Conservation (phyloP, 2,888 invertebrate genomes). For the Mactromeris polynyma region DNA sequence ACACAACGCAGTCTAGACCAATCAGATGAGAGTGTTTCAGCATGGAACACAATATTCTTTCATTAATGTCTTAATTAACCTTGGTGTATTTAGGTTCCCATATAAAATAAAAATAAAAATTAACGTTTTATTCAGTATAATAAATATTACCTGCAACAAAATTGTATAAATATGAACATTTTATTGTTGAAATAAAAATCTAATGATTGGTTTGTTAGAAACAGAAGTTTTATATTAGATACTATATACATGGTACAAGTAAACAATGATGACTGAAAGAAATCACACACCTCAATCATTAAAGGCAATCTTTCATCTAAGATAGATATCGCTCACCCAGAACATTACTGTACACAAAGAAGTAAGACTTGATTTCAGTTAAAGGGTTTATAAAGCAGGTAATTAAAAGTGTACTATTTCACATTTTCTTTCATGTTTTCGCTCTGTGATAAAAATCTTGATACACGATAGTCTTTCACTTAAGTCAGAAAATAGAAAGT, state of each 20-base stretch:
- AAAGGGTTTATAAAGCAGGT: constrained; percentile 1
- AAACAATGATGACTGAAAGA: neutral
- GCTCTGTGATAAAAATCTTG: constrained; percentile 13
- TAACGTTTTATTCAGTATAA: neutral
- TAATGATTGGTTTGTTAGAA: neutral
- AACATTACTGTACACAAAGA: neutral
- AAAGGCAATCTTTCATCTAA: neutral
- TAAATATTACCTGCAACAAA: neutral
- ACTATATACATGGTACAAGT: neutral
- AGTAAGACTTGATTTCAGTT: constrained; percentile 13
- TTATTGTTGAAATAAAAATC: neutral
- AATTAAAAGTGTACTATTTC: constrained; percentile 50
- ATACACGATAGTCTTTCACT: neutral
- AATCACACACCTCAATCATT: neutral
- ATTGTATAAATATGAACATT: neutral
- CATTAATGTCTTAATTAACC: neutral
- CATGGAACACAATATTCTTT: no score
- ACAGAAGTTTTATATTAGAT: neutral
- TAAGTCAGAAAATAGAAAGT: constrained; percentile 18
- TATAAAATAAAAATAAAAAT: neutral
- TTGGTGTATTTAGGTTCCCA: neutral
- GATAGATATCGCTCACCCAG: neutral
- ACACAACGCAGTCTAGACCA: no score
- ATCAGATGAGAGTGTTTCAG: no score
- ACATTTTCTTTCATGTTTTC: constrained; percentile 38